A percentile compares a stretch with the other conserved stretches of the same genome.
These are phyloP conservation scores for Kuschelorhynchus macadamiae DNA, from an alignment of 2,888 invertebrate genomes.

Conservation along the genomic window DNA sequence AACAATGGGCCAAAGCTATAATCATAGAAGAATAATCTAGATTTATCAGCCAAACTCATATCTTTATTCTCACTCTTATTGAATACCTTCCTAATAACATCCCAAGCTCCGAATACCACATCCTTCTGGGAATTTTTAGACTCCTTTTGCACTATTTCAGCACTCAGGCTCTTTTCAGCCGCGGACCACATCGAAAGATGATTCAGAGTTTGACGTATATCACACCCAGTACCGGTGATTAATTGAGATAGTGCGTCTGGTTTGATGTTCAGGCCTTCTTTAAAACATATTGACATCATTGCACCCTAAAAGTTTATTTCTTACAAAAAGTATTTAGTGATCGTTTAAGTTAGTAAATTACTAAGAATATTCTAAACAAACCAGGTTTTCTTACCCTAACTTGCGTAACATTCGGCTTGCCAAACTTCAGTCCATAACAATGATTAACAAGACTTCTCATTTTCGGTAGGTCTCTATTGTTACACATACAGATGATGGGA, in stretches of 20 bases:
- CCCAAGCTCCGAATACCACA: constrained; percentile 93
- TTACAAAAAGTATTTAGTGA: background rate
- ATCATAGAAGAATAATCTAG: constrained; percentile 96
- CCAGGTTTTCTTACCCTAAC: constrained; percentile 80
- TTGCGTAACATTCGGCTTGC: constrained; percentile 88
- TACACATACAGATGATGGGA: constrained; percentile 98
- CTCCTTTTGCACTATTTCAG: constrained; percentile 73
- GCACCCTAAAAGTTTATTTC: constrained; percentile 76
- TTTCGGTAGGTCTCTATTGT: constrained; percentile 94
- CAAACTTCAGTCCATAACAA: constrained; percentile 93
- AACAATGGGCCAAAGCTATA: constrained; percentile 97
- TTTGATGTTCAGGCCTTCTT: constrained; percentile 87
- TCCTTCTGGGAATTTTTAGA: constrained; percentile 82
- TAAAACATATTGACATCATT: constrained; percentile 92
- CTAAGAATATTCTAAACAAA: too few relatives aligned
- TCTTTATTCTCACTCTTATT: constrained; percentile 81
- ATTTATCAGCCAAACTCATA: constrained; percentile 86
- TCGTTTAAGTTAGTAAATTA: constrained; percentile 9
- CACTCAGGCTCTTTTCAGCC: constrained; percentile 67
- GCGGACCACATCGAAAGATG: constrained; percentile 87
- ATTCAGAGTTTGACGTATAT: constrained; percentile 94
- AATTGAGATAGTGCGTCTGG: constrained; percentile 86
- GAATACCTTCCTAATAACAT: constrained; percentile 92
- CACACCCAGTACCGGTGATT: constrained; percentile 90
- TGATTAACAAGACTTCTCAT: constrained; percentile 94